Percentiles rank a stretch among this genome's conserved stretches.
phyloP scores from a whole-genome alignment of 2,888 invertebrate genomes.

The Teleogryllus oceanicus region DNA sequence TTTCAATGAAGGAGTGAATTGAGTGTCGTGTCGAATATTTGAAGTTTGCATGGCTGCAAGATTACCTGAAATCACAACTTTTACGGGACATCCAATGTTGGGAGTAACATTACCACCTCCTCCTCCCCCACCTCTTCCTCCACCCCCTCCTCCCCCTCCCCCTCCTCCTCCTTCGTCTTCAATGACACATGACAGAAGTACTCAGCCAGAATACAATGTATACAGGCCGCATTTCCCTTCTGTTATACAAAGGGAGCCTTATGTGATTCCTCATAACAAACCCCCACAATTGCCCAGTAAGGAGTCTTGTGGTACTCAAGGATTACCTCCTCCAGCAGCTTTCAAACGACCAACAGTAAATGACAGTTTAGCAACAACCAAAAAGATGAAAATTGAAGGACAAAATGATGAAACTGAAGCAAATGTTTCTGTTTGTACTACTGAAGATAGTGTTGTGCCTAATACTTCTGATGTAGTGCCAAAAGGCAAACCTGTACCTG shows the following conservation, averaged over 20 bases:
- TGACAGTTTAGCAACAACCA: background rate
- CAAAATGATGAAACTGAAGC: background rate
- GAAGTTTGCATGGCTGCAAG: slow-evolving; percentile 7
- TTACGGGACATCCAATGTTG: background rate
- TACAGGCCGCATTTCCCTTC: background rate
- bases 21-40: too few relatives aligned
- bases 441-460: slow-evolving; percentile 1
- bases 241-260: background rate
- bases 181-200: background rate
- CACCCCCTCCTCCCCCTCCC: background rate
- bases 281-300: background rate
- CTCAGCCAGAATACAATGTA: background rate
- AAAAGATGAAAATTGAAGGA: background rate
- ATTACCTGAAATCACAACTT: background rate
- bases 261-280: background rate
- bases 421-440: background rate
- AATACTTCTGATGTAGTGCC: background rate
- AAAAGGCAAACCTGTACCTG: background rate
- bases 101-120: background rate
- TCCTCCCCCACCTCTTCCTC: slow-evolving; percentile 8
- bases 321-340: too few relatives aligned
- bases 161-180: background rate
- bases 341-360: background rate
- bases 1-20: too few relatives aligned
- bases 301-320: background rate